A percentile compares a stretch with the other conserved stretches of the same genome.
Evolutionary conservation across 2,888 invertebrate species (phyloP).

Genomic region (Trilocha varians): DNA sequence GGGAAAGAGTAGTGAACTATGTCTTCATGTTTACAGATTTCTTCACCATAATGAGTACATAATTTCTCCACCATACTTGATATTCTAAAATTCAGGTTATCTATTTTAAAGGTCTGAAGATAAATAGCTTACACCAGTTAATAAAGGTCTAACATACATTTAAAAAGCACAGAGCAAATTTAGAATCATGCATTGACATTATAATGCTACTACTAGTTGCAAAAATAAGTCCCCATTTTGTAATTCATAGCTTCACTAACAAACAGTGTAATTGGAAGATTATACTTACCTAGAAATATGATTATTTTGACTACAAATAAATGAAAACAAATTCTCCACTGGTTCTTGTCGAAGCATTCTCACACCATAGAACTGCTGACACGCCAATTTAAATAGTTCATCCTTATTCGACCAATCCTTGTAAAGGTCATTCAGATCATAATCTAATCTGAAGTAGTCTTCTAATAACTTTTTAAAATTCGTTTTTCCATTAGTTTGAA

Average conservation of each 20-base stretch:
- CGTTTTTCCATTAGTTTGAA: conserved; percentile 9
- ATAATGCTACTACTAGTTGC: no score
- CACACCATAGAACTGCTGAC: conserved; percentile 84
- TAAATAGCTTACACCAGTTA: no score
- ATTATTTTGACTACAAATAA: conserved; percentile 98
- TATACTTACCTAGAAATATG: conserved; percentile 88
- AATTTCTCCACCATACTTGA: conserved; percentile 93
- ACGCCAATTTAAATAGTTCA: conserved; percentile 79
- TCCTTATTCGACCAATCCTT: conserved; percentile 83
- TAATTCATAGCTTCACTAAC: no score
- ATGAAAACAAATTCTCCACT: conserved; percentile 93
- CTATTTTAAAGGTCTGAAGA: no score
- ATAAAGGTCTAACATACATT: no score
- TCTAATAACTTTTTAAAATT: conserved; percentile 67
- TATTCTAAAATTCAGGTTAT: conserved; percentile 84
- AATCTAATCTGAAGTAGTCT: conserved; percentile 84
- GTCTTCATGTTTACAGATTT: conserved; percentile 79
- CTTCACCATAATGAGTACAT: conserved; percentile 84
- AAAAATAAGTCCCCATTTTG: no score
- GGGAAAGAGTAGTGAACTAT: conserved; percentile 86
- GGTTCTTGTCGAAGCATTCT: conserved; percentile 93
- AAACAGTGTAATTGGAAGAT: neutral
- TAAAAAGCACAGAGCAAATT: no score
- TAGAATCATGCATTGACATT: no score
- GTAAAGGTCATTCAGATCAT: conserved; percentile 81